phyloP scores from a whole-genome alignment of 2,113 vertebrate species.

The Uropsilus gracilis region DNA sequence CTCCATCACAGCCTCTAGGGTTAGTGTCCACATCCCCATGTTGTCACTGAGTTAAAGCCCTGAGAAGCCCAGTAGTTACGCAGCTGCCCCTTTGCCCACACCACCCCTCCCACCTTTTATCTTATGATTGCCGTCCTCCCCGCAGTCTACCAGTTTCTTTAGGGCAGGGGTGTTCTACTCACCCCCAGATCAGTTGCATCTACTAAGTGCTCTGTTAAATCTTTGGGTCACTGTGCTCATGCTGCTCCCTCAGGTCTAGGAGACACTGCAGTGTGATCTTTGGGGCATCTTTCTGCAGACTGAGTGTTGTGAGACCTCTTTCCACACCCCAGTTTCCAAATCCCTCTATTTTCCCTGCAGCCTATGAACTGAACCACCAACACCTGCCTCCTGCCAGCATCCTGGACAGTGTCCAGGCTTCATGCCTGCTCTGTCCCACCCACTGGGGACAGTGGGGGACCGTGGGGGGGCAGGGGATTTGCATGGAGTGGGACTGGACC shows the following conservation, averaged over 20 bases:
- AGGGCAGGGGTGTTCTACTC: background rate
- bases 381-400: background rate
- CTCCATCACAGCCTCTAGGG: rapidly evolving
- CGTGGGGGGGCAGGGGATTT: background rate
- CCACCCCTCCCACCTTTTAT: too few relatives aligned
- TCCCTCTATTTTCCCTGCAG: background rate
- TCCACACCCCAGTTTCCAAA: background rate
- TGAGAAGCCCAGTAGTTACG: background rate
- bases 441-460: background rate
- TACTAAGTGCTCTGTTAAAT: background rate
- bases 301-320: too few relatives aligned
- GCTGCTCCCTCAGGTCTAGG: background rate
- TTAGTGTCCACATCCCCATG: too few relatives aligned
- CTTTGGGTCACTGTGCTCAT: too few relatives aligned
- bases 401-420: background rate
- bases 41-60: background rate
- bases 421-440: background rate
- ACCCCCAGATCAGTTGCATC: rapidly evolving
- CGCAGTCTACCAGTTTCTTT: background rate
- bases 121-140: background rate
- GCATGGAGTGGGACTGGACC: background rate
- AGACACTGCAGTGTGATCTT: background rate
- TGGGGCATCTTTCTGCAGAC: background rate
- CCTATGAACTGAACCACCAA: too few relatives aligned
- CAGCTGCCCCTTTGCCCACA: background rate